These are phyloP conservation scores for Nothoprocta perdicaria DNA, from an alignment of 2,113 vertebrate genomes.

Conservation along the genomic window DNA sequence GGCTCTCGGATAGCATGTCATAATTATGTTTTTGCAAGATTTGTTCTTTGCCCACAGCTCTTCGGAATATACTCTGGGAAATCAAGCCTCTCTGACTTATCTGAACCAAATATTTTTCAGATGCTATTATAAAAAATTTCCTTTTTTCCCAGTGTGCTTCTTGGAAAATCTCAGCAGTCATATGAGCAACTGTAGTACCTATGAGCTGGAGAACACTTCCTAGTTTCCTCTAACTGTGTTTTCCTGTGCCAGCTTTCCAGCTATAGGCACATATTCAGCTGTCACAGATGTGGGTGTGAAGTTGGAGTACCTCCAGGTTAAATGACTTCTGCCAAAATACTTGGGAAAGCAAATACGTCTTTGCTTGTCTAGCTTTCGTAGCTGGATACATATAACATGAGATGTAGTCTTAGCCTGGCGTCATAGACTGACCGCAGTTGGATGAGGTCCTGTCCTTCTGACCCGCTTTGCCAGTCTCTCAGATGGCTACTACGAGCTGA, in stretches of 20 bases:
- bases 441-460: not conserved
- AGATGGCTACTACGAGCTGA: accelerated
- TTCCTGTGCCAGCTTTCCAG: not conserved
- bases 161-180: not conserved
- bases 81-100: not conserved
- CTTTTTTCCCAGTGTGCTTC: not conserved
- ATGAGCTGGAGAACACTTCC: not conserved
- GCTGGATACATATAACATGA: not conserved
- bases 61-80: not conserved
- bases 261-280: not conserved
- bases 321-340: not conserved
- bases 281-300: not conserved
- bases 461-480: not conserved
- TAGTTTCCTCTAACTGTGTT: not conserved
- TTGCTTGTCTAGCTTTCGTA: not conserved
- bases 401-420: not conserved
- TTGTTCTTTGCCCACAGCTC: not conserved
- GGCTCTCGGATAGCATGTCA: not conserved
- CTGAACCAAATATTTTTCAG: not conserved
- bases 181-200: not conserved
- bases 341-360: not conserved
- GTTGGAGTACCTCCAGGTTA: not conserved
- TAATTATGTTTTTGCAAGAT: not conserved
- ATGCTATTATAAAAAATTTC: not conserved
- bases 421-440: not conserved